Evolutionary conservation across 2,888 invertebrate genomes (phyloP), one percentile per base, ranked within the genome.

Genomic region (Dasysyrphus tricinctus): DNA sequence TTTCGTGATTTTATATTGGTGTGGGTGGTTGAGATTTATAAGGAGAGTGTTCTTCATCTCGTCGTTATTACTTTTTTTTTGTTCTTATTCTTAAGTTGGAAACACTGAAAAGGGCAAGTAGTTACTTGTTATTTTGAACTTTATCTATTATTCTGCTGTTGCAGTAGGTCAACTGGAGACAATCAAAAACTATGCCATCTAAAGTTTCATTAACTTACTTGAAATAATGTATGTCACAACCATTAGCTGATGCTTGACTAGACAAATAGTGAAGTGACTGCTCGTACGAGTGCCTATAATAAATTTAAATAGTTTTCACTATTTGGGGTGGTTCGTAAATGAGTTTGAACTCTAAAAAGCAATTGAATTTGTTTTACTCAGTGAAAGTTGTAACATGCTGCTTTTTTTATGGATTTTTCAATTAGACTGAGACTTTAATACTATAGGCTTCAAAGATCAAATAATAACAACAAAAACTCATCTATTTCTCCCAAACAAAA

Each of bases 101-200:
- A 34, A 77, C 29, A 54, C 32, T 47, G 19, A 74, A 81, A 67
- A 81, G 77, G 70, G 77, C 72, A 74, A 77, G 63, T 51, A 63
- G 63, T 81, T 65, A 65, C 57, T 74, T 61, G 61, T 24, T 29
- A 39, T 65, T n/a, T 75, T 85, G 69, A 47, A 78, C 51, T 77
- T 73, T 72, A 34, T 54, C 37, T 19, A 44, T 56, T 57, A 34
- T 14, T 14, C 32, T 32, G 47, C 29, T 47, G 44, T 47, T 65
- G 47, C 65, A 65, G 65, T 47, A 5, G 65, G 32, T 65, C 16
- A 47, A 16, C 16, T 44, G 16, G 16, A 24, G 61, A 24, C 8
- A 24, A 61, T 61, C 14, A 24, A 29, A 12, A 61, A 39, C 39
- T 42, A 14, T 61, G 61, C 9, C 24, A 42, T 42, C 24, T 39